Evolutionary conservation across 2,888 invertebrate genomes (phyloP).

Genomic region (Melikaiella ostensackeni): DNA sequence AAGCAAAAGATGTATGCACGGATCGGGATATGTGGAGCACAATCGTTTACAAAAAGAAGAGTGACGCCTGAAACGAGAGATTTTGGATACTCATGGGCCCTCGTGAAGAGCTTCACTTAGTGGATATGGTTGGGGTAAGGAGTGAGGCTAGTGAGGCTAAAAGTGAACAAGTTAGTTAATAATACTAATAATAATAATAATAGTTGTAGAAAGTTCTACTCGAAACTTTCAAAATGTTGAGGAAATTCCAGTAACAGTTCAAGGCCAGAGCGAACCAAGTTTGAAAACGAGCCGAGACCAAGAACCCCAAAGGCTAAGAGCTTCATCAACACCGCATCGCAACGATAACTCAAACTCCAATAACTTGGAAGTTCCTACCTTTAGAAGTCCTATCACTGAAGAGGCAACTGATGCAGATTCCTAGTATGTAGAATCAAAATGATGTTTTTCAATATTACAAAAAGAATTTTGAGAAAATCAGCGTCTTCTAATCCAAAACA

Average conservation of each 20-base stretch:
- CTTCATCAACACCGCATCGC: not conserved
- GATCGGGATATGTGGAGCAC: too few species aligned
- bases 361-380: not conserved
- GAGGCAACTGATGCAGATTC: not conserved
- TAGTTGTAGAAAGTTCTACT: not conserved
- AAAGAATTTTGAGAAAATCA: too few species aligned
- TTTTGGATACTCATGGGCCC: too few species aligned
- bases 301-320: not conserved
- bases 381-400: not conserved
- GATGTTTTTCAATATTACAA: too few species aligned
- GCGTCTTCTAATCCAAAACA: not conserved
- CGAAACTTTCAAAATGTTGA: not conserved
- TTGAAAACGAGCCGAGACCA: constrained; percentile 7
- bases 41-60: too few species aligned
- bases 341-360: not conserved
- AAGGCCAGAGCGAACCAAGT: constrained; percentile 13
- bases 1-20: too few species aligned
- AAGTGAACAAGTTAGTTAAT: too few species aligned
- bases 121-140: too few species aligned
- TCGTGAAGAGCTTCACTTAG: too few species aligned
- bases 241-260: not conserved
- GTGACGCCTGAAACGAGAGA: too few species aligned
- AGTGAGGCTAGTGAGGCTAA: too few species aligned
- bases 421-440: not conserved
- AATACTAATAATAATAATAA: too few species aligned